Percentiles rank a stretch among this genome's conserved stretches.
Evolutionary conservation across 2,797 vertebrate species (phyloP).

Genomic region (Squalus acanthias): DNA sequence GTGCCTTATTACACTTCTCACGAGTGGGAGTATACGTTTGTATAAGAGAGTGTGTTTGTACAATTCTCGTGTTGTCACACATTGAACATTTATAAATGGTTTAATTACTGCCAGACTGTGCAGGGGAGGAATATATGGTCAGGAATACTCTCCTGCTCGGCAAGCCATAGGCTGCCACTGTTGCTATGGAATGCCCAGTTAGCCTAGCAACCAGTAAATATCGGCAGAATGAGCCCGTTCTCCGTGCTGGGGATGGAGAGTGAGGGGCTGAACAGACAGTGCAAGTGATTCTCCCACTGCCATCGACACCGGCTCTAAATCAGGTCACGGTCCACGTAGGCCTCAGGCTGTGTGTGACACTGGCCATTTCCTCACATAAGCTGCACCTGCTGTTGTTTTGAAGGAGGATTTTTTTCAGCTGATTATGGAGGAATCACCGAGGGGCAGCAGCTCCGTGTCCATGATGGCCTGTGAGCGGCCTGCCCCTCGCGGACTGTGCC

Average conservation of each 20-base stretch:
- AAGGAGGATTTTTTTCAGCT: not conserved
- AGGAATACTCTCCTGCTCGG: not conserved
- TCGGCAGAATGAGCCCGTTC: not conserved
- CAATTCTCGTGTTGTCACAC: not conserved
- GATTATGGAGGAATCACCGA: too few relatives aligned
- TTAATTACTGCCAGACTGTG: not conserved
- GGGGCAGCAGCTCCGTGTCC: too few relatives aligned
- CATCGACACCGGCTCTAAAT: too few relatives aligned
- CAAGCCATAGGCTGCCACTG: not conserved
- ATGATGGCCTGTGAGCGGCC: too few relatives aligned
- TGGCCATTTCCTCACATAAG: not conserved
- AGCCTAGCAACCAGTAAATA: not conserved
- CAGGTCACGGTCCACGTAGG: not conserved
- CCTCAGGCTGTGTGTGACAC: not conserved
- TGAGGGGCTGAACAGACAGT: not conserved
- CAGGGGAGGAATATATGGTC: not conserved
- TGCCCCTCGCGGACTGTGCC: too few relatives aligned
- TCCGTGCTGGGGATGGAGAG: not conserved
- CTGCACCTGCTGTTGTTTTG: too few relatives aligned
- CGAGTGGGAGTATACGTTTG: not conserved
- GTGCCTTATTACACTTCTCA: not conserved
- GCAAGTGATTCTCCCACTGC: not conserved
- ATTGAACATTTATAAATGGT: not conserved
- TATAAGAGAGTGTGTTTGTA: not conserved
- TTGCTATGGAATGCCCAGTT: not conserved